phyloP scores from a whole-genome alignment of 30 jellyfish, hydroid and myxozoan genomes.

The Turritopsis rubra region DNA sequence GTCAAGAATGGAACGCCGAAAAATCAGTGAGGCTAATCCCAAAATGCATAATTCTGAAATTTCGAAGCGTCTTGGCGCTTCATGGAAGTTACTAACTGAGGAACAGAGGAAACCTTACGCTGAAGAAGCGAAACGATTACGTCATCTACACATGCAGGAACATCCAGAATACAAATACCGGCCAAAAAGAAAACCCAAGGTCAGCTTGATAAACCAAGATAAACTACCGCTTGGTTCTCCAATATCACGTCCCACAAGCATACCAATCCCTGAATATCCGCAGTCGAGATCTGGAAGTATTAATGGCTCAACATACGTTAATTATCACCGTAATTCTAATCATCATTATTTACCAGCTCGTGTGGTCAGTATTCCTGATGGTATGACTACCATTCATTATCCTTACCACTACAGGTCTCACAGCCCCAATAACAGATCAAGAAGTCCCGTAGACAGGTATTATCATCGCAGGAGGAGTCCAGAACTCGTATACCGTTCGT shows the following conservation, averaged over 20 bases:
- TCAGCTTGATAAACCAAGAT: constrained; percentile 17
- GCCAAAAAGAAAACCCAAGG: constrained; percentile 76
- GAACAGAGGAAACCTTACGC: constrained; percentile 81
- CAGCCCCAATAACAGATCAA: constrained; percentile 20
- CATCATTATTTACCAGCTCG: constrained; percentile 19
- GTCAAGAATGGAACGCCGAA: constrained; percentile 81
- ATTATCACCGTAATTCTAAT: neutral
- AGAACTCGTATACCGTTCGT: neutral
- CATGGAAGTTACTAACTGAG: constrained; percentile 79
- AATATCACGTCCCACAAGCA: constrained; percentile 16
- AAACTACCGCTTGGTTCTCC: constrained; percentile 4
- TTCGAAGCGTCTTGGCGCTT: constrained; percentile 87
- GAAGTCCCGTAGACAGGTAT: constrained; percentile 27
- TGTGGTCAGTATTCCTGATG: constrained; percentile 17
- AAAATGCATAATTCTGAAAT: constrained; percentile 95
- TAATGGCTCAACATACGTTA: constrained; percentile 12
- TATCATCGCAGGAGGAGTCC: constrained; percentile 2
- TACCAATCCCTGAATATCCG: constrained; percentile 17
- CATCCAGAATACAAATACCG: constrained; percentile 93
- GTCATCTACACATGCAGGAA: constrained; percentile 87
- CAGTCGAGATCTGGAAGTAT: constrained; percentile 14
- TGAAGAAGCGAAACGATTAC: constrained; percentile 88
- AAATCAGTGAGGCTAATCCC: constrained; percentile 82
- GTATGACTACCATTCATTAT: constrained; percentile 22
- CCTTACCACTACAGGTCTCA: constrained; percentile 28